These are phyloP conservation scores for Sus scrofa DNA, from an alignment of 2,113 vertebrate species.

Conservation along the genomic window T2T-Sscrofa CM000823.6:37248001-37248500, in stretches of 20 bases:
- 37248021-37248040: too few relatives aligned
- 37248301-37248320: background rate
- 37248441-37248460: background rate
- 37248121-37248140: too few relatives aligned
- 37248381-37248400: background rate
- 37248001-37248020: too few relatives aligned
- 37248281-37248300: background rate
- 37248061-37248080: too few relatives aligned
- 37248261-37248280: background rate
- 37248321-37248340: background rate
- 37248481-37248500: accelerated
- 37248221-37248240: too few relatives aligned
- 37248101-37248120: too few relatives aligned
- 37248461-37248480: background rate
- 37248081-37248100: too few relatives aligned
- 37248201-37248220: background rate
- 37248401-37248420: background rate
- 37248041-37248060: too few relatives aligned
- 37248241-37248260: background rate
- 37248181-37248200: accelerated
- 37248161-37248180: background rate
- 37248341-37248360: background rate
- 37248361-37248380: background rate
- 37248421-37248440: background rate
- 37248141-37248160: too few relatives aligned